Evolutionary conservation across 1,140 invertebrate genomes (phyloP), one percentile per base, ranked within the genome.

Genomic region (Penaeus indicus): DNA sequence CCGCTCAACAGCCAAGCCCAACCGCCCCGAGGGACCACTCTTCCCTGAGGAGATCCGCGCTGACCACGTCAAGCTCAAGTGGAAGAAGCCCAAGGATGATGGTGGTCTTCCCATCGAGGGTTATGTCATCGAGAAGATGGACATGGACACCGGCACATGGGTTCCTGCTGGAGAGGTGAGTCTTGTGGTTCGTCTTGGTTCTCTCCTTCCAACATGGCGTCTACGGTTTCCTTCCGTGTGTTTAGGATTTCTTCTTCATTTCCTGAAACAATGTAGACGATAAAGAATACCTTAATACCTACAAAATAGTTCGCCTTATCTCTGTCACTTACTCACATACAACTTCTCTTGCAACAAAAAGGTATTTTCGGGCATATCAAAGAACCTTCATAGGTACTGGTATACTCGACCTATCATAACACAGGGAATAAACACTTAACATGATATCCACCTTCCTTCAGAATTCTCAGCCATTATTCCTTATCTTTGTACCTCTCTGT

Each of bases 91-190:
- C 7, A 95, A 96, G 90, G 99, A 99, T 92, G 96, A 96, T 93
- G 97, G 99, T 90, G 99, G 98, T 81, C 96, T 95, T 47, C 97
- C 97, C 75, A 96, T 99, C 87, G 97, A 97, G 84, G 98, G 98
- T 67, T 99, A 99, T 93, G 95, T 98, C 1, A 94, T 99, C 42
- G 99, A 99, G 93, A 99, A 99, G 92, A 97, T 99, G 96, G 97
- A 98, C 91, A 94, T 97, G 93, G 97, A 98, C 77, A 97, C 96
- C 47, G 97, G 97, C 38, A 94, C 97, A 90, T 98, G 97, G 97
- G 95, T 98, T 85, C 96, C 97, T 61, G 97, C 97, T 75, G 97
- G 97, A 84, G 97, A 98, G 94, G 96, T 96, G 86, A 92, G 88
- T 67, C n/a, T 27, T 19, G 22, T 7, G 19, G 19, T 18, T 61